phyloP scores from a whole-genome alignment of 2,888 invertebrate species.

The Meteorus colon region DNA sequence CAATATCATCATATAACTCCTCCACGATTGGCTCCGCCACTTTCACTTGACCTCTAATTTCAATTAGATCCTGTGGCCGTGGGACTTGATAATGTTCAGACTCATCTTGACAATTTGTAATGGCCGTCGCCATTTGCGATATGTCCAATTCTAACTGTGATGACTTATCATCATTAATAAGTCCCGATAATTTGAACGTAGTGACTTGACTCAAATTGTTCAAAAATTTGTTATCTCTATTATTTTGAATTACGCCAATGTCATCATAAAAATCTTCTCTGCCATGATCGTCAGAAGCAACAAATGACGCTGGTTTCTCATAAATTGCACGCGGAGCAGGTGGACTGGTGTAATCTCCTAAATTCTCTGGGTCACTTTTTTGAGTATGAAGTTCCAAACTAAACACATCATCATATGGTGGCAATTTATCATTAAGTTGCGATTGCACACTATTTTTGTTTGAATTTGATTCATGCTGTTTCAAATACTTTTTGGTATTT shows the following conservation, averaged over 20 bases:
- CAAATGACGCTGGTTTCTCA: slow-evolving; percentile 50
- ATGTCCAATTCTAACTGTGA: not conserved
- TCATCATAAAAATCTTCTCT: slow-evolving; percentile 66
- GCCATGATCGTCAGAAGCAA: slow-evolving; percentile 28
- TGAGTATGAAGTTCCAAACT: slow-evolving; percentile 25
- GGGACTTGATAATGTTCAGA: slow-evolving; percentile 66
- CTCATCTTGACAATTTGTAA: slow-evolving; percentile 46
- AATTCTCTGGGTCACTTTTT: slow-evolving; percentile 45
- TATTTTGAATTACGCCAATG: slow-evolving; percentile 54
- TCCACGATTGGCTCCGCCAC: slow-evolving; percentile 49
- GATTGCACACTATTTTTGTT: not conserved
- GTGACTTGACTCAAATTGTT: slow-evolving; percentile 14
- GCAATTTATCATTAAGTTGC: slow-evolving; percentile 43
- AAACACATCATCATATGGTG: slow-evolving; percentile 61
- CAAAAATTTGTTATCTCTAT: slow-evolving; percentile 37
- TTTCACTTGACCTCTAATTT: slow-evolving; percentile 24
- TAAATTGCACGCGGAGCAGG: slow-evolving; percentile 66
- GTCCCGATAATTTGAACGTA: slow-evolving; percentile 22
- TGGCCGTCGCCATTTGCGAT: not conserved
- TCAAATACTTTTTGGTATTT: slow-evolving; percentile 36
- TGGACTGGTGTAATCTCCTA: slow-evolving; percentile 61
- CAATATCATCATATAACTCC: slow-evolving; percentile 67
- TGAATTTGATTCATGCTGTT: slow-evolving; percentile 23
- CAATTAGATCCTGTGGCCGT: slow-evolving; percentile 47
- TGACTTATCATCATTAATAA: not conserved